phyloP scores from a whole-genome alignment of 1,140 invertebrate genomes.

The Zaprionus camerounensis region DNA sequence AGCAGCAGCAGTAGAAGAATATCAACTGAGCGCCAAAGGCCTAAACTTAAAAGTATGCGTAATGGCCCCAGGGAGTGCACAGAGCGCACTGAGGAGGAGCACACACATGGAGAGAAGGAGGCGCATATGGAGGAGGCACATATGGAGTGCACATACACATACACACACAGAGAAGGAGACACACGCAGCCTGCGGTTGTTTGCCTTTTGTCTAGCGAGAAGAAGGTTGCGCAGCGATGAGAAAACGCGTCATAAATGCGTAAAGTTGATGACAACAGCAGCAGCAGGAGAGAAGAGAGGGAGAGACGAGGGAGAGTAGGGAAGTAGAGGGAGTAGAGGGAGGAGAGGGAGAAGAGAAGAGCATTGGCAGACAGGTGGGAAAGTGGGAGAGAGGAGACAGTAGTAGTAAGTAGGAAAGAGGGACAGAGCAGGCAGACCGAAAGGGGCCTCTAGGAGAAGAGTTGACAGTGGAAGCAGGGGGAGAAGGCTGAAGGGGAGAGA shows the following conservation, averaged over 20 bases:
- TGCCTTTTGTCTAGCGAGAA: constrained; percentile 62
- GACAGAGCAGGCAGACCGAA: no score
- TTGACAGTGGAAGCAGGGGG: no score
- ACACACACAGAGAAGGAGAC: not conserved
- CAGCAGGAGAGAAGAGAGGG: constrained; percentile 1
- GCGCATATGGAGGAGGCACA: no score
- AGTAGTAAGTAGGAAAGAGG: not conserved
- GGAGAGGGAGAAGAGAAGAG: not conserved
- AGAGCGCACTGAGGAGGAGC: constrained; percentile 22
- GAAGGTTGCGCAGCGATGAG: constrained; percentile 63
- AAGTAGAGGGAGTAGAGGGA: not conserved
- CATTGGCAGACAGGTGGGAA: not conserved
- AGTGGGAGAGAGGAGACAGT: not conserved
- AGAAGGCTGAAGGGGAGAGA: no score
- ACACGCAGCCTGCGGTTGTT: constrained; percentile 56
- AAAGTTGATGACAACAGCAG: constrained; percentile 70
- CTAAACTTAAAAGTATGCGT: constrained; percentile 78
- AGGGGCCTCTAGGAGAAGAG: no score
- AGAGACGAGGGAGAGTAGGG: not conserved
- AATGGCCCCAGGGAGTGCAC: constrained; percentile 77
- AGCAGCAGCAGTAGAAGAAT: constrained; percentile 37
- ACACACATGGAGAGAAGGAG: constrained; percentile 14
- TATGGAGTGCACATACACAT: no score
- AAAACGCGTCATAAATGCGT: constrained; percentile 84
- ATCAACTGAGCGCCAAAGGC: constrained; percentile 57